Evolutionary conservation across 2,797 vertebrate species (phyloP).

Genomic region (Periophthalmus magnuspinnatus): DNA sequence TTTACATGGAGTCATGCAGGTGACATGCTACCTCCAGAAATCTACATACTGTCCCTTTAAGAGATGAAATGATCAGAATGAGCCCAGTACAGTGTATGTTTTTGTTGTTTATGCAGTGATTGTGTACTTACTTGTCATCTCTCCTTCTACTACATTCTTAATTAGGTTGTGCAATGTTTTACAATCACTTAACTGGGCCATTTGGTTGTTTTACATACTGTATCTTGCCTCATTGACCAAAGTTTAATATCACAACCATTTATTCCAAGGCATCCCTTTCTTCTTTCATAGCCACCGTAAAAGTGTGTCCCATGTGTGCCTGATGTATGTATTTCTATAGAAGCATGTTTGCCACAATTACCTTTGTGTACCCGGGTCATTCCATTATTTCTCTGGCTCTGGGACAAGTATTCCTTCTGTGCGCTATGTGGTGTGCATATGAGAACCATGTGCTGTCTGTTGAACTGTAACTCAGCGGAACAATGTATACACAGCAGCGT

Average conservation of each 20-base stretch:
- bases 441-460: constrained; percentile 43
- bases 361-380: constrained; percentile 33
- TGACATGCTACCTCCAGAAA: no score
- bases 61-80: no score
- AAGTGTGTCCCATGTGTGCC: neutral
- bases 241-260: neutral
- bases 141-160: no score
- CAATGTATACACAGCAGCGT: constrained; percentile 48
- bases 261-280: neutral
- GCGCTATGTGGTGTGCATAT: constrained; percentile 42
- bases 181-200: neutral
- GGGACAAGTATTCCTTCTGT: constrained; percentile 16
- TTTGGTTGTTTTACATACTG: neutral
- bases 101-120: no score
- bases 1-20: no score
- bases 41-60: no score
- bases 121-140: no score
- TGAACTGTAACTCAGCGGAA: constrained; percentile 35
- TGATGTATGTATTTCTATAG: constrained; percentile 52
- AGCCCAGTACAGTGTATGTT: no score
- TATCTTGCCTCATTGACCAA: neutral
- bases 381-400: constrained; percentile 52
- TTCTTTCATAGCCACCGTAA: constrained; percentile 8
- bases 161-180: neutral
- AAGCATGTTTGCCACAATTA: constrained; percentile 46